Evolutionary conservation across 1,140 invertebrate species (phyloP), one percentile per base, ranked within the genome.

Genomic region (Archivesica marissinica): DNA sequence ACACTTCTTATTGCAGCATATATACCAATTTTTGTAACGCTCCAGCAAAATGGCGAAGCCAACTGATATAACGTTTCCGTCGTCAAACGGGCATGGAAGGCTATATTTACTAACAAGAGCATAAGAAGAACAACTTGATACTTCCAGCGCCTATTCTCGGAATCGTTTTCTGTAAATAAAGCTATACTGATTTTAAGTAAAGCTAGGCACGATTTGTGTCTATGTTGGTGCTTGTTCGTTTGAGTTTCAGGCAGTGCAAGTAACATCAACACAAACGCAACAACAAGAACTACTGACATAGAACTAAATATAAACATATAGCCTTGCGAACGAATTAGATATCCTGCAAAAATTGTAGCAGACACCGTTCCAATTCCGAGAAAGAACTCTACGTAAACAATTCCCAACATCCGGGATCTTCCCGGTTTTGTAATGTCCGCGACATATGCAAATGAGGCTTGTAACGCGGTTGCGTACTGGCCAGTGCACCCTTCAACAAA

Each of bases 41-140:
- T 59, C 80, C 80, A 83, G 25, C 80, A 83, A 44, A 83, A 83
- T 56, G 80, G 80, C 47, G 50, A 23, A 9, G 66, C 68, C 4
- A 83, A 38, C 30, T 83, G 68, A 30, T 83, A 83, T 30, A 83
- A 41, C 4, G 80, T 83, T 38, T 83, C 80, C 23, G 68, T 74
- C 35, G 47, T 17, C 17, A 74, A 17, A 1, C 80, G 68, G 39
- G 64, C 15, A 28, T 44, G 38, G 38, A 41, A 83, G 33, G 68
- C 64, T 0, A 74, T 25, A 44, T 61, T 61, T 25, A 52, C 30
- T 38, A 83, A 47, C 3, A 41, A 68, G 28, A 74, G 70, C 20
- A 61, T 61, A 20, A 61, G 2, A 33, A 74, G 6, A 17, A 83
- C 38, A 28, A 83, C 33, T 28, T 61, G 80, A 52, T 83, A 83